Conservation (phyloP, 2,888 invertebrate species). For the Pyrrhosoma nymphula region DNA sequence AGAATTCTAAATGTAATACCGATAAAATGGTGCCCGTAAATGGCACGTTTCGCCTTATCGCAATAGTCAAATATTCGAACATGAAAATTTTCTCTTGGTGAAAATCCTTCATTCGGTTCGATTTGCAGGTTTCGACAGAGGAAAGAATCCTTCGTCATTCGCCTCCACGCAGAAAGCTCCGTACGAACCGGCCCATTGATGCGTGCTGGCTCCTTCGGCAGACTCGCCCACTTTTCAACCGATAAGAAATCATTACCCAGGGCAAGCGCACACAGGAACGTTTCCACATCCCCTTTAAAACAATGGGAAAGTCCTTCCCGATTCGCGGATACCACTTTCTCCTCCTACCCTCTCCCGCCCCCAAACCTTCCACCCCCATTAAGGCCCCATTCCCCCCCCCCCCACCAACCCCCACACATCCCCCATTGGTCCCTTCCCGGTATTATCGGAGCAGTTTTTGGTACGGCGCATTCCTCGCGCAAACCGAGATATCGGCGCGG, state of each 20-base stretch:
- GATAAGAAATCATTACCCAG: not conserved
- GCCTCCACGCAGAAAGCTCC: no score
- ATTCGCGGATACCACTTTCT: not conserved
- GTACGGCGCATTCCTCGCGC: constrained; percentile 3
- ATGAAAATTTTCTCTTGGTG: no score
- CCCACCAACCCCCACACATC: not conserved
- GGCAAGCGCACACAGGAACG: not conserved
- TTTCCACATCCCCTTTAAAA: not conserved
- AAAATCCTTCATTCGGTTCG: no score
- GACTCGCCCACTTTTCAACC: not conserved
- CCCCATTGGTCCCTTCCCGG: not conserved
- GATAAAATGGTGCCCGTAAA: no score
- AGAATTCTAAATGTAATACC: no score
- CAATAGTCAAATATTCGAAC: no score
- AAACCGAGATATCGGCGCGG: constrained; percentile 24
- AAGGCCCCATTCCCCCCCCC: not conserved
- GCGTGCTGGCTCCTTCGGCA: not conserved
- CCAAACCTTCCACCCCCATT: not conserved
- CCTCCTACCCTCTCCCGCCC: not conserved
- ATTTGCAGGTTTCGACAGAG: no score
- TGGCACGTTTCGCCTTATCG: no score
- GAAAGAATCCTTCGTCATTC: not conserved
- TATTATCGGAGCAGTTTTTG: constrained; percentile 16
- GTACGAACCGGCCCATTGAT: not conserved
- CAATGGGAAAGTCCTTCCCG: not conserved